Evolutionary conservation across 2,113 vertebrate species (phyloP).

Genomic region (Campylorhamphus procurvoides): DNA sequence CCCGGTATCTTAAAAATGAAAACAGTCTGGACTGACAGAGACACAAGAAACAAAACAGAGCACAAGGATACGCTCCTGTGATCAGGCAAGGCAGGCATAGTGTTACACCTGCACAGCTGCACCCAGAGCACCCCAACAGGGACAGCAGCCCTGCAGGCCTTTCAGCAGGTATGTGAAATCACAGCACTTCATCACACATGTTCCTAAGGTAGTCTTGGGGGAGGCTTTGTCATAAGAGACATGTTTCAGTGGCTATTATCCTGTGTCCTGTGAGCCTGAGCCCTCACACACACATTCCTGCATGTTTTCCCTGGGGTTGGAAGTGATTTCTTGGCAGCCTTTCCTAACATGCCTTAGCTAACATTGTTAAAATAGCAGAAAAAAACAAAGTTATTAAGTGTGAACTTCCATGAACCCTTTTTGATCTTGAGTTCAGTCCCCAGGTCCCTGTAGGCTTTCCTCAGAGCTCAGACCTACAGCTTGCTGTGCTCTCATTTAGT

Average conservation of each 20-base stretch:
- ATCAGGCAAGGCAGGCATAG: not conserved
- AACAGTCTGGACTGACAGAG: not conserved
- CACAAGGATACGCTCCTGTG: not conserved
- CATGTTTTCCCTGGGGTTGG: not conserved
- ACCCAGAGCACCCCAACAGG: not conserved
- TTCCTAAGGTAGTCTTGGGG: not conserved
- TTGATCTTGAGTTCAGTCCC: not conserved
- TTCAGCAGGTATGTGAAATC: not conserved
- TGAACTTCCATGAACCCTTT: not conserved
- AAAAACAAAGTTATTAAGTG: not conserved
- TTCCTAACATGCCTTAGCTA: not conserved
- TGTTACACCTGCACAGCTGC: accelerated
- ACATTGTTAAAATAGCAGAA: not conserved
- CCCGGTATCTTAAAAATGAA: not conserved
- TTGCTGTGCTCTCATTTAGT: not conserved
- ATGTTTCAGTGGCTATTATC: not conserved
- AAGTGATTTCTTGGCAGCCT: not conserved
- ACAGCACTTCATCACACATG: not conserved
- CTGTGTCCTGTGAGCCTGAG: not conserved
- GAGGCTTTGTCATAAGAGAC: not conserved
- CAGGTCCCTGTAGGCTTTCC: not conserved
- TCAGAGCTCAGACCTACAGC: not conserved
- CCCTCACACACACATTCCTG: not conserved
- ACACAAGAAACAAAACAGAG: not conserved
- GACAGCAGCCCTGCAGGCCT: not conserved